Evolutionary conservation across 2,797 vertebrate genomes (phyloP), one percentile per base, ranked within the genome.

Genomic region (Tamandua tetradactyla): DNA sequence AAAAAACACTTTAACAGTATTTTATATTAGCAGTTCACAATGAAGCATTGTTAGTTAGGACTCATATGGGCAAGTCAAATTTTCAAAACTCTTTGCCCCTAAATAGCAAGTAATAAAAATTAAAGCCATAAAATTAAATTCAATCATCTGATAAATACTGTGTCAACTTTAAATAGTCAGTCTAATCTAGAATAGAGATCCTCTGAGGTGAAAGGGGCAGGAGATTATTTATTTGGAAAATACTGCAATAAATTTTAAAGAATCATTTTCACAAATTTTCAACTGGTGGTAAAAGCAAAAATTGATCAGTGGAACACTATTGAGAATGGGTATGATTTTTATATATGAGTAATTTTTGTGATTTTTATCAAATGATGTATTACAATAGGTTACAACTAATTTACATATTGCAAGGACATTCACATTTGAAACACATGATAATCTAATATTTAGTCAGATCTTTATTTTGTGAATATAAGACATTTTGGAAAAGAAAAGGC

Each of bases 361-460:
- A n/a, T 64, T 91, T 47, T 81, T 83, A 75, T 40, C 49, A 95
- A 83, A 82, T 87, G 22, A 81, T 47, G 74, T 62, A 32, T 71
- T 23, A 27, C 8, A 91, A 57, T 20, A 17, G 4, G 72, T 72
- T 76, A 49, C 10, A 68, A 40, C 25, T 49, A 59, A 8, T 15
- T 59, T 15, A 68, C 2, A 64, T 9, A 40, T 61, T 72, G 66
- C 2, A 49, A 66, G 35, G 7, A 40, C 15, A 35, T 4, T 40
- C 27, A 15, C 22, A 40, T 87, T 68, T 66, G 64, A 79, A 89
- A 14, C 37, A 84, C 13, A 44, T n/a, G 23, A 37, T 11, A 35
- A 52, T 57, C 37, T 37, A n/a, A 64, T 64, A 49, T 68, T 59
- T 61, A 93, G 37, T 62, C 37, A 72, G 27, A 40, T 75, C 18